Evolutionary conservation across 1,140 invertebrate genomes (phyloP), one percentile per base, ranked within the genome.

Genomic region (Leptonema lineaticorne): DNA sequence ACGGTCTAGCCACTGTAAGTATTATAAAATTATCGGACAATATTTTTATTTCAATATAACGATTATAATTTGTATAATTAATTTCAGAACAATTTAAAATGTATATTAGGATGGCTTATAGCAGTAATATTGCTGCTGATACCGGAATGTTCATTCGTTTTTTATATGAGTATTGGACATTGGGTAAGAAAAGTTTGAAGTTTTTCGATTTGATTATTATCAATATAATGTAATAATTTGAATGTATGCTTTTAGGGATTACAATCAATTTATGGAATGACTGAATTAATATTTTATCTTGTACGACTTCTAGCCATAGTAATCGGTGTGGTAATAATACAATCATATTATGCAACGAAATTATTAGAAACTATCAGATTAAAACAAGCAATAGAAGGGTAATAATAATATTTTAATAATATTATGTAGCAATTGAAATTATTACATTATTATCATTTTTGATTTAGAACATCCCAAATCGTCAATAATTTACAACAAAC

Each of bases 131-230:
- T 88, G 16, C 83, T 88, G 56, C 83, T 87, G 59, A 87, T 89
- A 74, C 87, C 87, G 8, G 88, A 89, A 78, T 87, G 86, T 69
- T 86, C 85, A 70, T 81, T 89, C 73, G 87, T 88, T 29, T 85
- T 88, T 71, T 89, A 87, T 74, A 88, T 89, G 87, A 86, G 85
- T 59, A 84, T 89, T 28, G 83, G 86, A 71, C 84, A 88, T 75
- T 89, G 87, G 87, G 87, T 89, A 82, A 83, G 80, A 5, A 48
- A 22, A 24, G 53, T 6, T 41, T n/a, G n/a, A n/a, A n/a, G n/a
- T n/a, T 41, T 4, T 14, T 41, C 30, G 18, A 16, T 24, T 53
- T 20, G 18, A 53, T n/a, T n/a, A 53, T 24, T 6, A 9, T 20
- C 11, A 16, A 53, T 53, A 6, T 26, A 53, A 48, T 48, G 14